Conservation (phyloP, 2,113 vertebrate species). For the Crotalus helleri region DNA sequence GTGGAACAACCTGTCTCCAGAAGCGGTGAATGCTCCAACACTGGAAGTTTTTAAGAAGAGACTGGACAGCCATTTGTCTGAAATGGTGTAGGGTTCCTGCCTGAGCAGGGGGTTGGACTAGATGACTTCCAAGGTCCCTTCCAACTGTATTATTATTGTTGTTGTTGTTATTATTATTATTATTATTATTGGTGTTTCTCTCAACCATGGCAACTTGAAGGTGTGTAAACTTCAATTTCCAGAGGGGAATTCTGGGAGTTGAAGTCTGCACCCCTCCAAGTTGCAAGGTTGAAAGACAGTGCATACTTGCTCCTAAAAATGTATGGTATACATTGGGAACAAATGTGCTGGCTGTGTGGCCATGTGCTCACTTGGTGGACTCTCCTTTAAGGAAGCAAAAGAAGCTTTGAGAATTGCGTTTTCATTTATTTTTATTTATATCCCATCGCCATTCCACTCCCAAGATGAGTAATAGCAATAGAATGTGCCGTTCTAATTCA, state of each 20-base stretch:
- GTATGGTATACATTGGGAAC: background rate
- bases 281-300: background rate
- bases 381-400: background rate
- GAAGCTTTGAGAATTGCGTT: background rate
- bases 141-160: no score
- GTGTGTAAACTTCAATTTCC: background rate
- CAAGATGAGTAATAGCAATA: background rate
- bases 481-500: background rate
- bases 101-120: no score
- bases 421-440: background rate
- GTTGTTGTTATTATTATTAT: no score
- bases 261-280: background rate
- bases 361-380: background rate
- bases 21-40: no score
- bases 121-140: no score
- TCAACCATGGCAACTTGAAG: background rate
- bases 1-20: no score
- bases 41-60: no score
- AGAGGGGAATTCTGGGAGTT: background rate
- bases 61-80: no score
- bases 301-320: background rate
- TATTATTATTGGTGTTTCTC: background rate
- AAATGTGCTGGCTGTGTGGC: no score
- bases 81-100: no score
- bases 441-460: background rate